Evolutionary conservation across 2,797 vertebrate genomes (phyloP).

Genomic region (Cuculus canorus): DNA sequence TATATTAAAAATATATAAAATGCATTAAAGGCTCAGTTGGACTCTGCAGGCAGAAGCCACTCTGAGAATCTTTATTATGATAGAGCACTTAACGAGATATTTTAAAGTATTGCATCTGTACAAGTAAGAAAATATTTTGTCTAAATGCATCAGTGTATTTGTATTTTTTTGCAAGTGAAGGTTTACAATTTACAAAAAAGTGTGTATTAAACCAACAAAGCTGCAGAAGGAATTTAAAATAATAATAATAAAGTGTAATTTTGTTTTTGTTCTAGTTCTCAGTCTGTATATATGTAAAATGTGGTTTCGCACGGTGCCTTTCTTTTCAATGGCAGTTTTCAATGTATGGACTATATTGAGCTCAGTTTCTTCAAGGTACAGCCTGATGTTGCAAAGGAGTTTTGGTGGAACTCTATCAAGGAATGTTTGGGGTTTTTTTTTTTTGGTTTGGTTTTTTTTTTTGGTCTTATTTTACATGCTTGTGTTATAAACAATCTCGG

Average conservation of each 20-base stretch:
- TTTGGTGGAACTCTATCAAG: slow-evolving; percentile 76
- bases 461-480: slow-evolving; percentile 81
- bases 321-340: slow-evolving; percentile 82
- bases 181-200: slow-evolving; percentile 94
- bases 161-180: slow-evolving; percentile 96
- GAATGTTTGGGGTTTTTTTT: slow-evolving; percentile 75
- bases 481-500: slow-evolving; percentile 90
- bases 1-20: slow-evolving; percentile 79
- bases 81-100: slow-evolving; percentile 89
- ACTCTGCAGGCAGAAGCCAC: slow-evolving; percentile 97
- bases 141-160: slow-evolving; percentile 92
- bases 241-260: slow-evolving; percentile 85
- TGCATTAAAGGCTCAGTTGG: slow-evolving; percentile 87
- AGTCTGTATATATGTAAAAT: slow-evolving; percentile 84
- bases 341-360: slow-evolving; percentile 70
- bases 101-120: slow-evolving; percentile 96
- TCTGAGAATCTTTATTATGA: slow-evolving; percentile 87
- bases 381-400: slow-evolving; percentile 73
- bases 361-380: slow-evolving; percentile 79
- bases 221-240: slow-evolving; percentile 87
- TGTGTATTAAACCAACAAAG: slow-evolving; percentile 91
- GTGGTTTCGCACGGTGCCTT: slow-evolving; percentile 86
- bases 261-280: slow-evolving; percentile 80
- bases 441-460: background rate
- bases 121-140: slow-evolving; percentile 95